Evolutionary conservation across 2,113 vertebrate species (phyloP).

Genomic region (Hirundichthys speculiger): DNA sequence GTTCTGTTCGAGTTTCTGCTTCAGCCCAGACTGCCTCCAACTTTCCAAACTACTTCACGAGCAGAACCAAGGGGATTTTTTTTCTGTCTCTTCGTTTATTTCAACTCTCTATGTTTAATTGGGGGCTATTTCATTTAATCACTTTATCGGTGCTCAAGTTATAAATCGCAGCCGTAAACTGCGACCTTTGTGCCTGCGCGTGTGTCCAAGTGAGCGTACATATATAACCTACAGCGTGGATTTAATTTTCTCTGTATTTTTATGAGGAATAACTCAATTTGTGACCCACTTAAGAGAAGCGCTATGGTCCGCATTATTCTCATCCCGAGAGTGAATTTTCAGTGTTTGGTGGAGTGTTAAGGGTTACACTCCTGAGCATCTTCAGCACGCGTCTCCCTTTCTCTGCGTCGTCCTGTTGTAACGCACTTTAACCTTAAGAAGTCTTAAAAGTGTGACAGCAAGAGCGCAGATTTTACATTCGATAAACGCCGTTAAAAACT

Average conservation of each 20-base stretch:
- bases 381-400: slow-evolving; percentile 1
- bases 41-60: no score
- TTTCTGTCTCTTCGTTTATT: neutral
- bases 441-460: no score
- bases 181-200: slow-evolving; percentile 1
- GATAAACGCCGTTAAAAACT: no score
- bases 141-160: neutral
- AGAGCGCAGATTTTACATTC: no score
- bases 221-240: neutral
- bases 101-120: neutral
- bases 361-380: slow-evolving; percentile 16
- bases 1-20: no score
- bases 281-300: neutral
- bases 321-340: no score
- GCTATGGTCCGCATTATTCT: neutral
- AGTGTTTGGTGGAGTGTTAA: slow-evolving; percentile 9
- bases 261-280: neutral
- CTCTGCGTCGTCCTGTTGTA: neutral
- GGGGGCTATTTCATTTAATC: neutral
- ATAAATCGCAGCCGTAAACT: neutral
- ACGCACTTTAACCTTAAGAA: no score
- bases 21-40: no score
- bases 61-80: no score
- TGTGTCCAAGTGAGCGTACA: neutral
- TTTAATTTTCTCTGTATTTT: neutral